Base-by-base conservation (phyloP, 2,797 vertebrate species). In the Chloroceryle inda region DNA sequence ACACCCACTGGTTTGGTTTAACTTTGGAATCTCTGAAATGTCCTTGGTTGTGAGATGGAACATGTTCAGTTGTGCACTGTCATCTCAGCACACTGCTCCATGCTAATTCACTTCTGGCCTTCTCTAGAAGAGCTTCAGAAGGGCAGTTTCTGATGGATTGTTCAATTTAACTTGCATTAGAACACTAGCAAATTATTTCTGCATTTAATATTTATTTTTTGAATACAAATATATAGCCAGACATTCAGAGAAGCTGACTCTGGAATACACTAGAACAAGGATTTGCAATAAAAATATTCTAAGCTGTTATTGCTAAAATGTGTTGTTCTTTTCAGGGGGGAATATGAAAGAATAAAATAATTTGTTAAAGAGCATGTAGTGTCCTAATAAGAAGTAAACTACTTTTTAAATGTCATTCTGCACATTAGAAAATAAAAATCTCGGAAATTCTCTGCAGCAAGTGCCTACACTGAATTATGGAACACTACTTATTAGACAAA, bases 401-500 rank as follows among this genome's bases (percentile, higher is more conserved):
- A 58, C 45, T 68, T 86, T 53, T 85, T 24, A 37, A 83, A 71
- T 42, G 21, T 56, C 40, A 64, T 22, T 45, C 53, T 72, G 33
- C 23, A 45, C 29, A 27, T 69, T 40, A 58, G 31, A 89, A 86
- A 31, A 31, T 9, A 11, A 74, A 38, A 38, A 61, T 47, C 8
- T 63, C 68, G 24, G 16, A 69, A 82, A 66, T 47, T 85, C 47
- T 86, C 63, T 84, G 44, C 63, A 85, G 58, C 69, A 75, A 49
- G 2, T 59, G 38, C 38, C 55, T 40, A 13, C 2, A 49, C 8
- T 52, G 19, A 44, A 59, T 72, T 66, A 66, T 2, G 5, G 66
- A 89, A 75, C n/a, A 40, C 27, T 40, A 63, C 33, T 73, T 76
- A 62, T 40, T 69, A 88, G 55, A 68, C 33, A 93, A 90, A 85